A percentile compares a stretch with the other conserved stretches of the same genome.
phyloP scores from a whole-genome alignment of 1,140 invertebrate genomes.

The Halictus rubicundus region DNA sequence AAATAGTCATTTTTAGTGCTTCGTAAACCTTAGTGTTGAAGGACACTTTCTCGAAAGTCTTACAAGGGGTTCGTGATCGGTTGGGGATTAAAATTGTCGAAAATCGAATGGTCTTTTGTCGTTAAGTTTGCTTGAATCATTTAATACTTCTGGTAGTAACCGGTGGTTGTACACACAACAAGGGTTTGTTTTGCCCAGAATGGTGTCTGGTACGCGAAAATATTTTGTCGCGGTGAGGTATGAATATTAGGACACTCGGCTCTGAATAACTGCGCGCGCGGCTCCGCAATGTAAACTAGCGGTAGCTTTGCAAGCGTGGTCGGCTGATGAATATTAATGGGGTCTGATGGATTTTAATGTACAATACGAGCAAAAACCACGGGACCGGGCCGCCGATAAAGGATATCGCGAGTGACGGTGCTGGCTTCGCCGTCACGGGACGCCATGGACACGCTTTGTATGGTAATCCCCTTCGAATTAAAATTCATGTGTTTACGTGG shows the following conservation, averaged over 20 bases:
- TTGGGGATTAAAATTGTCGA: too few species aligned
- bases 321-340: constrained; percentile 49
- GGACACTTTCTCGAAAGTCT: too few species aligned
- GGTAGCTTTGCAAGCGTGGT: background rate
- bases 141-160: too few species aligned
- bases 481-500: constrained; percentile 30
- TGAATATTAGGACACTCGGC: constrained; percentile 13
- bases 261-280: constrained; percentile 5
- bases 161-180: too few species aligned
- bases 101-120: too few species aligned
- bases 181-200: too few species aligned
- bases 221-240: constrained; percentile 6
- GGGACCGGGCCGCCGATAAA: constrained; percentile 27
- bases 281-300: constrained; percentile 21
- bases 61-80: too few species aligned
- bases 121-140: too few species aligned
- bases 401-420: background rate
- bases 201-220: background rate
- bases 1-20: too few species aligned
- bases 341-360: constrained; percentile 43
- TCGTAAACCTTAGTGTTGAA: too few species aligned
- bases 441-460: constrained; percentile 20
- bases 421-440: background rate
- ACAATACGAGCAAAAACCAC: constrained; percentile 32
- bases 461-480: constrained; percentile 42